Conservation (phyloP, 64 coral and sea anemone genomes). For the Montipora efflorescens region DNA sequence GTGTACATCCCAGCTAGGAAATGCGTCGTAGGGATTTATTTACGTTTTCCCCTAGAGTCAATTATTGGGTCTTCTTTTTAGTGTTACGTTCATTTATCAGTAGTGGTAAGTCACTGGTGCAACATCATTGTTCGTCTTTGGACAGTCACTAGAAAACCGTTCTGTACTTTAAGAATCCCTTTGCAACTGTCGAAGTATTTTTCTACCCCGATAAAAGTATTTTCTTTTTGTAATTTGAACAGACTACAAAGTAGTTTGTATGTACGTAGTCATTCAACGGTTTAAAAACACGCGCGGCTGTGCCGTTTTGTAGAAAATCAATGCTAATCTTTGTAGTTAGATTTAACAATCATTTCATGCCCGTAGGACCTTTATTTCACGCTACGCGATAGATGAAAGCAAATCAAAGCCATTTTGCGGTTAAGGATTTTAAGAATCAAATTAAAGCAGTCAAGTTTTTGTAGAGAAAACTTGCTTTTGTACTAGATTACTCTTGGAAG, state of each 20-base stretch:
- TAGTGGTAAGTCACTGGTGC: not conserved
- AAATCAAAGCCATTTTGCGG: not conserved
- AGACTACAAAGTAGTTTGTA: not conserved
- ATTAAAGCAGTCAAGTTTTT: not conserved
- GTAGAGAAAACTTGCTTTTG: not conserved
- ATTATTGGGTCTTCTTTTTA: no score
- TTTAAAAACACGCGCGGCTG: not conserved
- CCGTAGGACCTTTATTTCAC: no score
- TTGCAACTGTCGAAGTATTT: not conserved
- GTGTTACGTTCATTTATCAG: not conserved
- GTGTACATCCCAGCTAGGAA: no score
- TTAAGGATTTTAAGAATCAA: not conserved
- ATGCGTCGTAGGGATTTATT: no score
- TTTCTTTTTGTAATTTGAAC: not conserved
- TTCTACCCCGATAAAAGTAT: not conserved
- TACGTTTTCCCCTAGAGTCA: no score
- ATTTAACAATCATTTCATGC: no score
- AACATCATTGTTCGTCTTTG: not conserved
- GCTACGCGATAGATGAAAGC: no score
- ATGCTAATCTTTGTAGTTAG: not conserved
- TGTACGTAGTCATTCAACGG: not conserved
- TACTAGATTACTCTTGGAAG: conserved; percentile 43
- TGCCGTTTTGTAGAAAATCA: not conserved
- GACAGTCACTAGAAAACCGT: not conserved
- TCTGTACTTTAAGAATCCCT: not conserved